Base-by-base conservation (phyloP, 2,888 invertebrate species). In the Andrena fulva region DNA sequence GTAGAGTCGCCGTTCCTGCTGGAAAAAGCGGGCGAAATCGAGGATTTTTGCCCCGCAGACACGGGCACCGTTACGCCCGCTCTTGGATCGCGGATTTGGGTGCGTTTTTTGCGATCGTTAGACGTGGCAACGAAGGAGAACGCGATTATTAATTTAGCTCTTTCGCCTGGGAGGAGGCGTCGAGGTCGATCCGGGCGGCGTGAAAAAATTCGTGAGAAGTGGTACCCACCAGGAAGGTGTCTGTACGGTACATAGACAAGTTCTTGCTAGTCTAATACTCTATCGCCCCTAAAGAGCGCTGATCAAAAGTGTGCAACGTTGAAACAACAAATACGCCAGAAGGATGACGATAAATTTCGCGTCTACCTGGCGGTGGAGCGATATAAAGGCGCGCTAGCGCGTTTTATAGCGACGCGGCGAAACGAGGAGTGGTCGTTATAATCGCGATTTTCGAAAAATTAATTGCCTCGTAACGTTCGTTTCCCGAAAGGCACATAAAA, bases 401-500 rank as follows among this genome's bases (percentile, higher is more conserved):
- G 71, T 82, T 82, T 82, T 82, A 82, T 82, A 81, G 64, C 81
- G 71, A 75, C 75, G 67, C 66, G 35, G 69, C 60, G 54, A 56
- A 77, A 35, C n/a, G 48, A 29, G 1, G 42, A 59, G 66, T 62
- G 75, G 60, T 52, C 72, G 75, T 82, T 82, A 83, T 80, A 86
- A 88, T 89, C 88, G 87, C 64, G 88, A 88, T 88, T 87, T 88
- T 84, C 71, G 64, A 88, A 89, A 89, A 89, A 89, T 90, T 89
- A 89, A 89, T 89, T 89, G 89, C 89, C 89, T 86, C 90, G 90
- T 90, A 90, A 90, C 87, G 83, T 85, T 85, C 20, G 87, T 91
- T 91, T 91, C 91, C 91, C 90, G 91, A 91, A 91, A 91, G 89
- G 86, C 85, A 91, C 91, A 91, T 91, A 91, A 91, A 91, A 90